Conservation (phyloP, 2,888 invertebrate genomes). For the Hirtodrosophila trivittata region DNA sequence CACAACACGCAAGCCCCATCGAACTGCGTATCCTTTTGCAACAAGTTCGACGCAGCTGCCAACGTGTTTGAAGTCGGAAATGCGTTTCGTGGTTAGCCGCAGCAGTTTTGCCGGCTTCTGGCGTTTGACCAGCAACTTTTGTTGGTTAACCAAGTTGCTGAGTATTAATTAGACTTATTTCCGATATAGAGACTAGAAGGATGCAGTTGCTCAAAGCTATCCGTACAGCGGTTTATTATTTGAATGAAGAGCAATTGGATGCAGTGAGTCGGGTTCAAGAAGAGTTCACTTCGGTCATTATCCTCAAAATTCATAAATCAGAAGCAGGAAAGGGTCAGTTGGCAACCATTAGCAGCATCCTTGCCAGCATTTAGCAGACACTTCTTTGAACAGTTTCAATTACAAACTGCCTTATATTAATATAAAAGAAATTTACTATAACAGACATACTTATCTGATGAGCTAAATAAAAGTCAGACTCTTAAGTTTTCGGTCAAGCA, state of each 20-base stretch:
- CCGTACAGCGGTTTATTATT: not conserved
- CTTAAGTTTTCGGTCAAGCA: conserved; percentile 57
- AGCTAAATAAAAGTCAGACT: conserved; percentile 17
- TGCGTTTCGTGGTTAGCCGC: conserved; percentile 29
- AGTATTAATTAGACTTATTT: conserved; percentile 13
- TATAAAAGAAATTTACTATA: conserved; percentile 32
- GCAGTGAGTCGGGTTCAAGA: not conserved
- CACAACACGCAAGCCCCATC: conserved; percentile 19
- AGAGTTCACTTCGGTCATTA: conserved; percentile 41
- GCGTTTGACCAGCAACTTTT: conserved; percentile 17
- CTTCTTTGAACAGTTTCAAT: conserved; percentile 41
- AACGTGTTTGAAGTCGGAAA: conserved; percentile 50
- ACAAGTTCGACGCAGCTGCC: conserved; percentile 27
- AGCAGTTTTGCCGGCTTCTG: conserved; percentile 23
- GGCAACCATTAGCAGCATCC: conserved; percentile 15
- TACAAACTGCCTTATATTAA: conserved; percentile 22
- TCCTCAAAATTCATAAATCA: conserved; percentile 2
- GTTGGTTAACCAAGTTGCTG: conserved; percentile 8
- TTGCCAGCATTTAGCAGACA: conserved; percentile 6
- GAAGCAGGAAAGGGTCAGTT: conserved; percentile 28
- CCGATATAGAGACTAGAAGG: not conserved
- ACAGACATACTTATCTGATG: conserved; percentile 18
- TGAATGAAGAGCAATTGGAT: not conserved
- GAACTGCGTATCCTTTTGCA: conserved; percentile 30
- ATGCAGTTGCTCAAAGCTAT: conserved; percentile 8